Evolutionary conservation across 2,888 invertebrate genomes (phyloP).

Genomic region (Marasmarcha lunaedactyla): DNA sequence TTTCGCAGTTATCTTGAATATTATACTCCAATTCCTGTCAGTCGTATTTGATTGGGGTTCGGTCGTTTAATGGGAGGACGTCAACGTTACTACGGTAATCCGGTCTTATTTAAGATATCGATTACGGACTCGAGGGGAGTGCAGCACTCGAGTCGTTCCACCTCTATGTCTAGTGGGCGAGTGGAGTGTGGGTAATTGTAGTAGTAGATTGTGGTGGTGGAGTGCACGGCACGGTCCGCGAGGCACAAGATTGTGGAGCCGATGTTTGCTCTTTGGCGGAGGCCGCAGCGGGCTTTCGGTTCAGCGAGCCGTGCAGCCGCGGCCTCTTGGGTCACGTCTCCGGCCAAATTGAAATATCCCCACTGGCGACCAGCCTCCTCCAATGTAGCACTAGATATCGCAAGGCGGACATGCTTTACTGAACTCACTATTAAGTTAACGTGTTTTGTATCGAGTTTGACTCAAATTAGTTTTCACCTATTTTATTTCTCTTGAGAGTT

Average conservation of each 20-base stretch:
- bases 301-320: constrained; percentile 62
- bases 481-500: too few species aligned
- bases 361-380: constrained; percentile 26
- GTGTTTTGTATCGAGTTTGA: too few species aligned
- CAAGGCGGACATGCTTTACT: background rate
- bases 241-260: constrained; percentile 67
- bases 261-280: constrained; percentile 67
- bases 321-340: constrained; percentile 64
- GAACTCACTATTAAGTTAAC: constrained; percentile 7
- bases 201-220: constrained; percentile 56
- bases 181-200: constrained; percentile 46
- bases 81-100: constrained; percentile 14
- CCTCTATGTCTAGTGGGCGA: constrained; percentile 16
- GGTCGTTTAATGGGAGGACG: constrained; percentile 9
- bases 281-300: constrained; percentile 61
- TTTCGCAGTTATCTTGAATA: too few species aligned
- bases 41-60: background rate
- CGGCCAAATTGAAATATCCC: constrained; percentile 68
- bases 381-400: constrained; percentile 17
- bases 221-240: constrained; percentile 60
- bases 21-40: background rate
- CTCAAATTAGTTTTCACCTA: too few species aligned
- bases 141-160: constrained; percentile 16
- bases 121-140: constrained; percentile 19
- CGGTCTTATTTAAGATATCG: constrained; percentile 20